Conservation (phyloP, 2,797 vertebrate genomes). For the Smutsia gigantea region DNA sequence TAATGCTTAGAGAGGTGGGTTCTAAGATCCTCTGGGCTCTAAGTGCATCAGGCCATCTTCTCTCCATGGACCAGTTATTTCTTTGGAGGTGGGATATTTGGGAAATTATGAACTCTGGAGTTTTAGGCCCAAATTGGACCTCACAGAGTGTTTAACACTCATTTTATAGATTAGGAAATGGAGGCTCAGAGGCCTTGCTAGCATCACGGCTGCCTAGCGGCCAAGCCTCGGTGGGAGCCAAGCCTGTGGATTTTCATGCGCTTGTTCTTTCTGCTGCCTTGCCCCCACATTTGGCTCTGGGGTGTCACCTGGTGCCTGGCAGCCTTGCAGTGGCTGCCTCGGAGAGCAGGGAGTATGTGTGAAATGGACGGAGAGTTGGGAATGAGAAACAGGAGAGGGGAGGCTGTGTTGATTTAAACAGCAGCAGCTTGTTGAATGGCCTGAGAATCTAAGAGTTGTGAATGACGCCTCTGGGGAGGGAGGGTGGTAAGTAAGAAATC, state of each 20-base stretch:
- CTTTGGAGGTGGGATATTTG: background rate
- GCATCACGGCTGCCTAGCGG: background rate
- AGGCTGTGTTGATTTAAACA: background rate
- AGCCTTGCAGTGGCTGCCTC: too few relatives aligned
- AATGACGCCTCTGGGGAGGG: background rate
- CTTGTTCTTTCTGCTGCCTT: background rate
- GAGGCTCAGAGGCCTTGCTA: background rate
- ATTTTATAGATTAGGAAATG: background rate
- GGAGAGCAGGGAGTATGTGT: background rate
- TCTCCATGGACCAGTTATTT: background rate
- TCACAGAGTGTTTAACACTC: background rate
- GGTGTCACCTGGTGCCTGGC: rapidly evolving
- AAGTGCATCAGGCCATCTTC: background rate
- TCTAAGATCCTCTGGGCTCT: background rate
- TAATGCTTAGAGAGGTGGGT: background rate
- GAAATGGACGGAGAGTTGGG: background rate
- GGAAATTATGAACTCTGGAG: background rate
- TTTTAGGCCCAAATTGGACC: background rate
- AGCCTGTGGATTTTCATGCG: background rate
- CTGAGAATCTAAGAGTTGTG: background rate
- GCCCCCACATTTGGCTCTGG: background rate
- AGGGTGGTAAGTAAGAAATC: background rate
- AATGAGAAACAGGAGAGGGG: background rate
- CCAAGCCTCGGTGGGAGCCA: background rate
- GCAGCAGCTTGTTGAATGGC: background rate